Base-by-base conservation (phyloP, 1,140 invertebrate species). In the Formica exsecta region DNA sequence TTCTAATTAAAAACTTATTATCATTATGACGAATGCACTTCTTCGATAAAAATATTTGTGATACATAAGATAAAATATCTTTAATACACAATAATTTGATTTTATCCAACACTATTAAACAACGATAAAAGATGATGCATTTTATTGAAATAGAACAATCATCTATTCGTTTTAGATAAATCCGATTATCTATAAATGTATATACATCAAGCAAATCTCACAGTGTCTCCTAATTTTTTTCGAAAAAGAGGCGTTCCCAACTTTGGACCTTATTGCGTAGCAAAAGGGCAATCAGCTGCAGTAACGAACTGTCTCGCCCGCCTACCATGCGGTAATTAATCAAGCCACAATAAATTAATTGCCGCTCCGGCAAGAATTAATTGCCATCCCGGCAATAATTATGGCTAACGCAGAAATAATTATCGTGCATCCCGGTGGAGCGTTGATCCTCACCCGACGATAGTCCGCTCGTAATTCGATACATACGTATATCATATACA, bases 331-430 rank as follows among this genome's bases (percentile, higher is more conserved):
- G 89, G 86, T 77, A 83, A 91, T 91, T 91, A 91, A 91, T 91
- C 90, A 91, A 91, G 71, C 79, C 64, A 74, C 90, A 77, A 90
- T 91, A 89, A 91, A 89, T 90, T 91, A 91, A 90, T 91, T 86
- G 89, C 85, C 70, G 84, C 80, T 57, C 79, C 32, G 86, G 83
- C 89, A 90, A 54, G 65, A 91, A 91, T 91, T 91, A 91, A 90
- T 90, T 89, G 88, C 89, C 89, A 88, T 71, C 74, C 87, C 48
- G 75, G 74, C 85, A 88, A 90, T 90, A 87, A 90, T 90, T 90
- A 90, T 89, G 87, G 89, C 87, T 84, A 91, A 89, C 86, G 89
- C 80, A 89, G 87, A 91, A 90, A 89, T 91, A 91, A 90, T 90
- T 90, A 91, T 81, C 85, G 90, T 88, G 62, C 80, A 66, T 80